phyloP scores from a whole-genome alignment of 1,140 invertebrate species.

The Oncopodura yosiiana region DNA sequence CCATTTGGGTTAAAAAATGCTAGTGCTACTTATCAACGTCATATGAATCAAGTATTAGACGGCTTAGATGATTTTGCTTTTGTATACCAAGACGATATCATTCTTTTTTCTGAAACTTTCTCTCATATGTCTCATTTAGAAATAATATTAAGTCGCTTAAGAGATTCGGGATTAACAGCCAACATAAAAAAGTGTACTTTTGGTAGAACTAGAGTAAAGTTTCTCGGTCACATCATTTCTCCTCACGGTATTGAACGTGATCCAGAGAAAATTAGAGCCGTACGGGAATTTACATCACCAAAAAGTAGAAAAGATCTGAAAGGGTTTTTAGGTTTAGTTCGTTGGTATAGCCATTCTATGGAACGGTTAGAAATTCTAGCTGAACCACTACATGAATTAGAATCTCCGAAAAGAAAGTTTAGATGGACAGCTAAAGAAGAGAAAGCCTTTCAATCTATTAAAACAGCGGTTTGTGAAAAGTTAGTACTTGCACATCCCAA shows the following conservation, averaged over 20 bases:
- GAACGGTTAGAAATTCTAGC: neutral
- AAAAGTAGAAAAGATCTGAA: conserved; percentile 37
- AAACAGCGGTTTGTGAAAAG: conserved; percentile 3
- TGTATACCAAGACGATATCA: conserved; percentile 43
- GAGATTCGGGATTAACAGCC: conserved; percentile 32
- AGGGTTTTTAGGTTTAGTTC: conserved; percentile 38
- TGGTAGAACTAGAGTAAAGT: conserved; percentile 18
- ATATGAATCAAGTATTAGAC: conserved; percentile 20
- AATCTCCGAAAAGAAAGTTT: no score
- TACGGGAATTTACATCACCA: conserved; percentile 36
- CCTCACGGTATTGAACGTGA: conserved; percentile 36
- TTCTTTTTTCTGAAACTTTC: conserved; percentile 38
- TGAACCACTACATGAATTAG: neutral
- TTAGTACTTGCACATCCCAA: conserved; percentile 30
- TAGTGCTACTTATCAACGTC: neutral
- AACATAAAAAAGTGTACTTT: conserved; percentile 31
- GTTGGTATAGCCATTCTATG: conserved; percentile 39
- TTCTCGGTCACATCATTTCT: conserved; percentile 36
- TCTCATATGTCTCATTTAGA: no score
- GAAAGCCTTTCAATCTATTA: neutral
- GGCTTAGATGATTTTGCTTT: conserved; percentile 30
- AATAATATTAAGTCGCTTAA: conserved; percentile 22
- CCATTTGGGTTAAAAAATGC: neutral
- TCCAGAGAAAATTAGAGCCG: conserved; percentile 36
- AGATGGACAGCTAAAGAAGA: neutral